These are phyloP conservation scores for Tholera decimalis DNA, from an alignment of 2,888 invertebrate species.

Conservation along the genomic window DNA sequence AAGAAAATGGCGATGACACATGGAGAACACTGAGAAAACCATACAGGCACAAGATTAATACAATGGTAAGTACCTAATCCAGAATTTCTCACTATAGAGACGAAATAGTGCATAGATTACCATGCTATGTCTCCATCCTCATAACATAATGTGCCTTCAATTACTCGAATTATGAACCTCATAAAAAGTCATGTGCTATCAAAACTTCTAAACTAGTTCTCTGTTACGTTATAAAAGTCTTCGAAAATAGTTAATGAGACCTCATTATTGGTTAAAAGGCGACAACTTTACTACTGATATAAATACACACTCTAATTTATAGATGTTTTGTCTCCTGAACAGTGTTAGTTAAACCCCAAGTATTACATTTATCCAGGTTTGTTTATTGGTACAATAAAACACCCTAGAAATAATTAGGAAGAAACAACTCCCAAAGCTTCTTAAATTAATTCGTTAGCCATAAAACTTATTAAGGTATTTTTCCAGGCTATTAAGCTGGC, in stretches of 20 bases:
- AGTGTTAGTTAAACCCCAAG: constrained; percentile 72
- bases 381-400: constrained; percentile 79
- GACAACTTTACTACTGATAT: constrained; percentile 83
- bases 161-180: constrained; percentile 7
- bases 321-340: constrained; percentile 79
- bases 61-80: no score
- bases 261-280: constrained; percentile 81
- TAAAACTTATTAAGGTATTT: constrained; percentile 52
- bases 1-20: not conserved
- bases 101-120: not conserved
- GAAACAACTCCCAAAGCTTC: constrained; percentile 26
- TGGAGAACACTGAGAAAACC: not conserved
- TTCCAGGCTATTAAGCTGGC: constrained; percentile 74
- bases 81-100: not conserved
- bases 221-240: constrained; percentile 70
- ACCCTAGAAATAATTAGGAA: constrained; percentile 54
- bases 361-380: constrained; percentile 74
- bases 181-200: constrained; percentile 36
- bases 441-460: constrained; percentile 58
- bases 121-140: not conserved
- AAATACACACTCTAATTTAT: constrained; percentile 81
- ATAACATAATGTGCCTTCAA: not conserved
- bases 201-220: constrained; percentile 62
- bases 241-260: constrained; percentile 77
- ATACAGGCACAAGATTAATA: not conserved